Evolutionary conservation across 2,113 vertebrate species (phyloP).

Genomic region (Triplophysa dalaica): DNA sequence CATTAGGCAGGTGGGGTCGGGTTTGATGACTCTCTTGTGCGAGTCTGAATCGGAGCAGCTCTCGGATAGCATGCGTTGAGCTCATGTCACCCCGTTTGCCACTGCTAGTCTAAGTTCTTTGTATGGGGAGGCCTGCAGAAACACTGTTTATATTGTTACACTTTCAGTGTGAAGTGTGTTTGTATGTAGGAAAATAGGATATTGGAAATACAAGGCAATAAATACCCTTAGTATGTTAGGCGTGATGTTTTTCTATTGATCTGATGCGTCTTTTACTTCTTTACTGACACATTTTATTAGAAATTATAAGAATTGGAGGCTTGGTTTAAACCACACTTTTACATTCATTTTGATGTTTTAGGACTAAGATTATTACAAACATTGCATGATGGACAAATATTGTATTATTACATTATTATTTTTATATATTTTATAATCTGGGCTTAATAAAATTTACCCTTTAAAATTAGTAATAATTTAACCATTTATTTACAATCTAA

Average conservation of each 20-base stretch:
- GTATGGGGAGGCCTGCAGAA: constrained; percentile 9
- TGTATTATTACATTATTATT: neutral
- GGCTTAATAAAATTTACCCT: neutral
- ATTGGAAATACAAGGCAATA: constrained; percentile 3
- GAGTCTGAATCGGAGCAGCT: constrained; percentile 37
- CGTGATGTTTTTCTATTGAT: neutral
- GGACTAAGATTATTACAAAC: neutral
- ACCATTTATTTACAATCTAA: neutral
- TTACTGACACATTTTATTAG: neutral
- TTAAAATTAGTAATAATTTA: neutral
- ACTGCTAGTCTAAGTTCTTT: constrained; percentile 40
- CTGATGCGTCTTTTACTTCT: neutral
- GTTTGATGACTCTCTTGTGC: constrained; percentile 42
- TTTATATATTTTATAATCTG: neutral
- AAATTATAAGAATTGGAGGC: neutral
- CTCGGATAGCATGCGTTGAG: constrained; percentile 37
- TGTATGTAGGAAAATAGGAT: neutral
- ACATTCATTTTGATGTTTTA: neutral
- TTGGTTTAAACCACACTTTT: neutral
- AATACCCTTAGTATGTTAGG: neutral
- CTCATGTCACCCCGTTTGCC: constrained; percentile 56
- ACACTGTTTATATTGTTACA: constrained; percentile 39
- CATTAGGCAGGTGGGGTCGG: constrained; percentile 33
- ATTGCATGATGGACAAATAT: too few species aligned
- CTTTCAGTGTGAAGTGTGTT: constrained; percentile 31